Percentiles rank a stretch among this genome's conserved stretches.
phyloP scores from a whole-genome alignment of 2,113 vertebrate species.

The Greenwoodochromis staneri region DNA sequence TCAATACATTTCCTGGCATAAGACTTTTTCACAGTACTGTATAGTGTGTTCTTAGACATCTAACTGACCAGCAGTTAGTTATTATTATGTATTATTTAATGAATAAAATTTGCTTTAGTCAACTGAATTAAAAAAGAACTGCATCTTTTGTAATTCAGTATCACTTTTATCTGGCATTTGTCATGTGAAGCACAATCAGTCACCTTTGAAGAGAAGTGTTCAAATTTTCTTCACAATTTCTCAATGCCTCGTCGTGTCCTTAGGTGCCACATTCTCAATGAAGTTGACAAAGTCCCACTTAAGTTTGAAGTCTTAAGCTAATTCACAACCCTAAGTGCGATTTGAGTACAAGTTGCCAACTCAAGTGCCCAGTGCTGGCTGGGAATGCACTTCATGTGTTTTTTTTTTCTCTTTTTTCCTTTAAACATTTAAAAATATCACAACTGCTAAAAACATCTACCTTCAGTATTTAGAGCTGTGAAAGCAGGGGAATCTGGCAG shows the following conservation, averaged over 20 bases:
- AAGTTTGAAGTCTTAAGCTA: background rate
- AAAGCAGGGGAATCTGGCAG: conserved; percentile 8
- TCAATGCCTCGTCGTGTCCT: background rate
- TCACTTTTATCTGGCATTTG: background rate
- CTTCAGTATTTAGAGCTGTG: background rate
- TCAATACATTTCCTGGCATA: background rate
- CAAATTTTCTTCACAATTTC: background rate
- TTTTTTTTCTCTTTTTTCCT: background rate
- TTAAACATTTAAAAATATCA: background rate
- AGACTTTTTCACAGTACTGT: background rate
- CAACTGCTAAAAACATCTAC: conserved; percentile 13
- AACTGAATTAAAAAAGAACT: background rate
- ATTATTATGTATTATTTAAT: background rate
- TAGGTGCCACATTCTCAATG: background rate
- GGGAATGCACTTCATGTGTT: background rate
- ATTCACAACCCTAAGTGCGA: background rate
- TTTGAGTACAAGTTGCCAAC: background rate
- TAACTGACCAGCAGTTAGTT: background rate
- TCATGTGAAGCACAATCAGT: background rate
- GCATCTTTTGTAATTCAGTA: background rate
- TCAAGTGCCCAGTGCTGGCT: background rate
- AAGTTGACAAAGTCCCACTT: background rate
- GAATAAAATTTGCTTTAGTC: background rate
- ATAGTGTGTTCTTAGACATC: background rate
- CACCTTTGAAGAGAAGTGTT: background rate